These are phyloP conservation scores for Muscidifurax raptorellus DNA, from an alignment of 1,140 invertebrate genomes.

Conservation along the genomic window DNA sequence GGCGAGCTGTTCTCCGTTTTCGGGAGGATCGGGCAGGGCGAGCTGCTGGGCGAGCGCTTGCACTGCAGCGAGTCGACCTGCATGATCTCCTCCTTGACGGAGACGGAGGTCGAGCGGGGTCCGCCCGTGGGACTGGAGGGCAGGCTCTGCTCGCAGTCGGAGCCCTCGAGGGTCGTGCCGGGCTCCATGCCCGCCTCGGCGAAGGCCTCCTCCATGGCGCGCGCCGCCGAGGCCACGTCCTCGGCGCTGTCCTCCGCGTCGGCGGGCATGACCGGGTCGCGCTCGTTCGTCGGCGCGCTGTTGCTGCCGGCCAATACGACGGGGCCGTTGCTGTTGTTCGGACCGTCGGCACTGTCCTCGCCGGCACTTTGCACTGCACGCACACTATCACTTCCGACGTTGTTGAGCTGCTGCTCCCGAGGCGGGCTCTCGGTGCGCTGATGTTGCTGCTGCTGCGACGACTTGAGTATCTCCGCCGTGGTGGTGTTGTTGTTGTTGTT, in stretches of 20 bases:
- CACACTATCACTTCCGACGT: slow-evolving; percentile 71
- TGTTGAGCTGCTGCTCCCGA: slow-evolving; percentile 57
- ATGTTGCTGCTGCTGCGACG: slow-evolving; percentile 71
- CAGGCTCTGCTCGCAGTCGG: slow-evolving; percentile 81
- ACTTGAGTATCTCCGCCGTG: slow-evolving; percentile 67
- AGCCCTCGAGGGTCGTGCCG: slow-evolving; percentile 80
- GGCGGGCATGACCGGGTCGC: slow-evolving; percentile 75
- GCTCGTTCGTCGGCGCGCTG: slow-evolving; percentile 58
- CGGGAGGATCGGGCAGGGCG: slow-evolving; percentile 70
- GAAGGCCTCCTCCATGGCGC: slow-evolving; percentile 78
- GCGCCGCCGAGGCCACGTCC: slow-evolving; percentile 77
- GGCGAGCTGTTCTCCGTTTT: slow-evolving; percentile 71
- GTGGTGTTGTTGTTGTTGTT: slow-evolving; percentile 71
- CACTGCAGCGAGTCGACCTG: slow-evolving; percentile 77
- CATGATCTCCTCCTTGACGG: slow-evolving; percentile 79
- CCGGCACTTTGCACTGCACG: slow-evolving; percentile 73
- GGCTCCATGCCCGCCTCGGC: slow-evolving; percentile 77
- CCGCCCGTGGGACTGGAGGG: slow-evolving; percentile 77
- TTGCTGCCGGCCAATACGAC: slow-evolving; percentile 72
- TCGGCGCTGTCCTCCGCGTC: slow-evolving; percentile 79
- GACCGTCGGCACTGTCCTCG: slow-evolving; percentile 72
- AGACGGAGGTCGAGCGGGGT: slow-evolving; percentile 77
- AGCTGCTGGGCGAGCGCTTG: slow-evolving; percentile 70
- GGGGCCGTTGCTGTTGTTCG: slow-evolving; percentile 72
- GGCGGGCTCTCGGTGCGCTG: slow-evolving; percentile 45